phyloP scores from a whole-genome alignment of 2,888 invertebrate species.

The Chalcosyrphus nemorum region DNA sequence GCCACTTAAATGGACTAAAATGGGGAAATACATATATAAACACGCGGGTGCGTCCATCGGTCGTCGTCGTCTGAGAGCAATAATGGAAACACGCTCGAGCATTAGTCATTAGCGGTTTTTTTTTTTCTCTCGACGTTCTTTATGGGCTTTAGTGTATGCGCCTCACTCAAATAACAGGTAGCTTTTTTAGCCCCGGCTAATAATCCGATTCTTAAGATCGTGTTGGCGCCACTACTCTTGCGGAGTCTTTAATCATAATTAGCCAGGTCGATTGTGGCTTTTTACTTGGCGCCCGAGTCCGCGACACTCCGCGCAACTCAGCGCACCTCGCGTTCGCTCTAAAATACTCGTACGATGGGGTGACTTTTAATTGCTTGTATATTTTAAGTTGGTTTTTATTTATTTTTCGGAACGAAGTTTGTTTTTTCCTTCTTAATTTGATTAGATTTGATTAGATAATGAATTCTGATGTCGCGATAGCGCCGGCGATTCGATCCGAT shows the following conservation, averaged over 20 bases:
- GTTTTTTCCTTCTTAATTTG: slow-evolving; percentile 20
- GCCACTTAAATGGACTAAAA: slow-evolving; percentile 13
- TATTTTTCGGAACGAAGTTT: slow-evolving; percentile 20
- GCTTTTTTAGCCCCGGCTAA: slow-evolving; percentile 17
- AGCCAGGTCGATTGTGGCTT: too few species aligned
- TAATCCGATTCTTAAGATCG: slow-evolving; percentile 38
- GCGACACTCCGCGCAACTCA: too few species aligned
- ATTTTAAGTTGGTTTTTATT: slow-evolving; percentile 4
- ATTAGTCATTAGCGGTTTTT: slow-evolving; percentile 49
- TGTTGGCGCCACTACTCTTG: slow-evolving; percentile 52
- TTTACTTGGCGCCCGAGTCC: too few species aligned
- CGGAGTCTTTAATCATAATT: slow-evolving; percentile 50
- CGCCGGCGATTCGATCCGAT: neutral
- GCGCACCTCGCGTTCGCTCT: too few species aligned
- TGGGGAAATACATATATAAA: slow-evolving; percentile 8
- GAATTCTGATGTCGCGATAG: neutral
- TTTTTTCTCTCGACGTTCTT: slow-evolving; percentile 36
- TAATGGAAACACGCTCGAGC: slow-evolving; percentile 36
- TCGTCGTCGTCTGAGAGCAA: neutral
- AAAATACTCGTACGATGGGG: slow-evolving; percentile 8
- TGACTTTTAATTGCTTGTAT: slow-evolving; percentile 19
- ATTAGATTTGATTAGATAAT: slow-evolving; percentile 29
- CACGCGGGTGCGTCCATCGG: neutral
- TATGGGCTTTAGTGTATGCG: slow-evolving; percentile 9
- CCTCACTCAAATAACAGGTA: slow-evolving; percentile 9